A percentile compares a stretch with the other conserved stretches of the same genome.
Evolutionary conservation across 2,797 vertebrate genomes (phyloP).

Genomic region (Zenarchopterus dispar): DNA sequence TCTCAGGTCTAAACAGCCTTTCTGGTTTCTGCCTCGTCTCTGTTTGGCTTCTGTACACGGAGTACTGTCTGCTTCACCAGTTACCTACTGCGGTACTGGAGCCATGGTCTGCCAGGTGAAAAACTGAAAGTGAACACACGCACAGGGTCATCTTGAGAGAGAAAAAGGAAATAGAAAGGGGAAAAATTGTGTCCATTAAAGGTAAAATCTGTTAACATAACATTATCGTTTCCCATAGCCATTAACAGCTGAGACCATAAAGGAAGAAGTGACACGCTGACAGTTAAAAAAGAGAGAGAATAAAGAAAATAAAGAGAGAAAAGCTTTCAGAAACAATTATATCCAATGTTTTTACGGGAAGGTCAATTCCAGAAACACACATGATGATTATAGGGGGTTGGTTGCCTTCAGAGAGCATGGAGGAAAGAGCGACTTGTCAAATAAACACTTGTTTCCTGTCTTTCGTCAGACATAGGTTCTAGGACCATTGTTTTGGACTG

Average conservation of each 20-base stretch:
- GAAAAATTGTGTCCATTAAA: conserved; percentile 32
- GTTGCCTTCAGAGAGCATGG: conserved; percentile 44
- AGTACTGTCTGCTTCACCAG: conserved; percentile 46
- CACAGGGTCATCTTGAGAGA: conserved; percentile 42
- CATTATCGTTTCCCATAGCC: conserved; percentile 59
- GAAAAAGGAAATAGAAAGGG: conserved; percentile 2
- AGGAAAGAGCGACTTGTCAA: conserved; percentile 85
- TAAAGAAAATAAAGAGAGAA: conserved; percentile 33
- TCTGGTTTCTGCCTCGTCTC: conserved; percentile 61
- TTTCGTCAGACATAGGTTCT: conserved; percentile 45
- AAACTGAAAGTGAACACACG: conserved; percentile 39
- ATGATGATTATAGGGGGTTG: conserved; percentile 36
- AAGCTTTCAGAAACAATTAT: conserved; percentile 35
- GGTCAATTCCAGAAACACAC: conserved; percentile 49
- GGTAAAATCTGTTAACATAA: conserved; percentile 56
- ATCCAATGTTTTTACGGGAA: conserved; percentile 37
- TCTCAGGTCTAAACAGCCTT: conserved; percentile 70
- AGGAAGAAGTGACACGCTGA: conserved; percentile 24
- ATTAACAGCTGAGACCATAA: conserved; percentile 31
- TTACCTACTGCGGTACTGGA: conserved; percentile 52
- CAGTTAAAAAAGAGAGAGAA: conserved; percentile 32
- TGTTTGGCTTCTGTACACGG: conserved; percentile 62
- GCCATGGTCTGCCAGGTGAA: conserved; percentile 40
- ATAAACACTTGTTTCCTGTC: conserved; percentile 86
- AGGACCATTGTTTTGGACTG: conserved; percentile 54